phyloP scores from a whole-genome alignment of 2,888 invertebrate species.

The Plagodis pulveraria region DNA sequence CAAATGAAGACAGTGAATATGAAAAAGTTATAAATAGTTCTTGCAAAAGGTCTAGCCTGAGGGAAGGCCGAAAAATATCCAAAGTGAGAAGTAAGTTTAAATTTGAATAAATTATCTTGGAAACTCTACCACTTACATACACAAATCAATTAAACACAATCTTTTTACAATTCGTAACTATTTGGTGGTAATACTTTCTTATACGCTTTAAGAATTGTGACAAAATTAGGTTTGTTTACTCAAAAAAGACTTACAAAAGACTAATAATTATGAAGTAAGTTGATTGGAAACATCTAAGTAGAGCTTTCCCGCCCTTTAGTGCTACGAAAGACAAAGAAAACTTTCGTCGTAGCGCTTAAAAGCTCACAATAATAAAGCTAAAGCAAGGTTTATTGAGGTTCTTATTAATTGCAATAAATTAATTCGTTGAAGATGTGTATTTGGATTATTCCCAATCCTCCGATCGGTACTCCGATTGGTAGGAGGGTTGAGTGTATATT shows the following conservation, averaged over 20 bases:
- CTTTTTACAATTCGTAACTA: background rate
- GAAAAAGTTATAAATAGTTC: slow-evolving; percentile 25
- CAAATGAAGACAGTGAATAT: slow-evolving; percentile 23
- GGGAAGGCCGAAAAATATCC: slow-evolving; percentile 21
- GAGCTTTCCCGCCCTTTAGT: slow-evolving; percentile 25
- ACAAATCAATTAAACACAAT: background rate
- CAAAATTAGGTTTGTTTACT: no score
- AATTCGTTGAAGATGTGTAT: no score
- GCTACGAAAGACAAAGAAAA: slow-evolving; percentile 33
- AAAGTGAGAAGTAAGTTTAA: slow-evolving; percentile 25
- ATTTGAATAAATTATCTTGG: slow-evolving; percentile 10
- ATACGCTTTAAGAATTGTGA: no score
- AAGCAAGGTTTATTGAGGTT: no score
- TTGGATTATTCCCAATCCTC: no score
- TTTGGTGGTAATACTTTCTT: no score
- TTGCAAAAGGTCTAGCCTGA: slow-evolving; percentile 16
- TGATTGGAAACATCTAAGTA: slow-evolving; percentile 10
- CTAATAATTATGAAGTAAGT: slow-evolving; percentile 5
- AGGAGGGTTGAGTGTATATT: no score
- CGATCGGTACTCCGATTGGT: no score
- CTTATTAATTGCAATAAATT: no score
- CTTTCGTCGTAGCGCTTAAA: slow-evolving; percentile 14
- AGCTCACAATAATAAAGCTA: no score
- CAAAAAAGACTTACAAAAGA: background rate
- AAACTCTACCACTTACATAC: slow-evolving; percentile 5